phyloP scores from a whole-genome alignment of 2,888 invertebrate species.

The Ganaspis brasiliensis region DNA sequence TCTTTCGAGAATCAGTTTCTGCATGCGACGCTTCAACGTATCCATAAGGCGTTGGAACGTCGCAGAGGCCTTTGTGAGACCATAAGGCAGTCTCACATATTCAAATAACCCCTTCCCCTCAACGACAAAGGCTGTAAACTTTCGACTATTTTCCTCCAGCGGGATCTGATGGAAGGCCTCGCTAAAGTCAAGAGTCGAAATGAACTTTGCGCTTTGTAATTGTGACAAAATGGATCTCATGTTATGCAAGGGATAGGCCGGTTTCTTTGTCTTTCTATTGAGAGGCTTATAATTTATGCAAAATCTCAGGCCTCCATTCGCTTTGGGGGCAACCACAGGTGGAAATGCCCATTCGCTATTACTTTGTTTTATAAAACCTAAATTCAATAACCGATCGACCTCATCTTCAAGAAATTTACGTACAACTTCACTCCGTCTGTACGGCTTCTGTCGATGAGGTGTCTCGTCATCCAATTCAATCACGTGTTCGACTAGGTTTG shows the following conservation, averaged over 20 bases:
- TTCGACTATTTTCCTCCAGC: conserved; percentile 46
- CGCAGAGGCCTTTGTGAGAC: not conserved
- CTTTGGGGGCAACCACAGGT: conserved; percentile 48
- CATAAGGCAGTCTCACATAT: conserved; percentile 36
- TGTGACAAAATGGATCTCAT: conserved; percentile 48
- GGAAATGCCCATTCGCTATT: conserved; percentile 52
- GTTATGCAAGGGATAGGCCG: conserved; percentile 51
- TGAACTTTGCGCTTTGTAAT: conserved; percentile 46
- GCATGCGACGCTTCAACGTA: conserved; percentile 10
- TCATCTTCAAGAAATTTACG: conserved; percentile 35
- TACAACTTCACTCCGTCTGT: conserved; percentile 36
- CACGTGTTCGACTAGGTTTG: conserved; percentile 43
- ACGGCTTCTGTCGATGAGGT: conserved; percentile 26
- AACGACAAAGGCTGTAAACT: conserved; percentile 52
- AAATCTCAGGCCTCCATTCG: conserved; percentile 49
- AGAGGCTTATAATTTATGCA: conserved; percentile 47
- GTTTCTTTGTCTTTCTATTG: conserved; percentile 46
- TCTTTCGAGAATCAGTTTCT: conserved; percentile 33
- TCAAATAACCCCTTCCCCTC: too few species aligned
- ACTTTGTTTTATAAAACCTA: conserved; percentile 45
- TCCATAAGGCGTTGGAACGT: conserved; percentile 43
- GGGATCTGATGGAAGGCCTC: conserved; percentile 58
- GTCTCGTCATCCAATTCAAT: conserved; percentile 36
- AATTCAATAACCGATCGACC: conserved; percentile 23
- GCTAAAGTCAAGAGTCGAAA: conserved; percentile 49